phyloP scores from a whole-genome alignment of 2,113 vertebrate genomes.

The Seriola aureovittata region DNA sequence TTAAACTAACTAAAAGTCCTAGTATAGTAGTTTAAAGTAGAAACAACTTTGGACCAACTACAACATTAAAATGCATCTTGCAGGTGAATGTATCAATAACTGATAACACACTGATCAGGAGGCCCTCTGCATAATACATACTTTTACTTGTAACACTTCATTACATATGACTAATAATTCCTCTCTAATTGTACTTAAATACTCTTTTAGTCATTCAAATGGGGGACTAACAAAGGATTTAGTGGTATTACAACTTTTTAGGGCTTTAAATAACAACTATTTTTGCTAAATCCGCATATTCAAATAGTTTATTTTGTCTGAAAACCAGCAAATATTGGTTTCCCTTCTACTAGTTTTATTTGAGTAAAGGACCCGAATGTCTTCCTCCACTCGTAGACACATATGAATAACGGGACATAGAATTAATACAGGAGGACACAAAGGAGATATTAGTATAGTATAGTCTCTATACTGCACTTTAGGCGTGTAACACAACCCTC shows the following conservation, averaged over 20 bases:
- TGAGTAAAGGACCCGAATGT: no score
- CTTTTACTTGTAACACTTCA: no score
- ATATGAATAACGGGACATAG: background rate
- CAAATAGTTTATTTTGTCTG: background rate
- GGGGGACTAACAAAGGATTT: background rate
- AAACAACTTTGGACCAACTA: no score
- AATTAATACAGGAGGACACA: no score
- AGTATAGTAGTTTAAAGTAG: no score
- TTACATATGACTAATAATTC: background rate
- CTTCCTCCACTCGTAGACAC: background rate
- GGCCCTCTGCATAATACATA: background rate
- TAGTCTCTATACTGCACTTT: background rate
- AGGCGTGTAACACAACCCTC: slow-evolving; percentile 12
- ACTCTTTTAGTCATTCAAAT: no score
- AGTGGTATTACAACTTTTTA: background rate
- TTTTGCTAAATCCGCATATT: background rate
- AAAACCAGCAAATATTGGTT: no score
- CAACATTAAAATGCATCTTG: background rate
- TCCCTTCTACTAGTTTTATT: no score
- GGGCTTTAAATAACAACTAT: no score
- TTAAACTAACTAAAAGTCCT: no score
- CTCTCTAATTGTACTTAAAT: background rate
- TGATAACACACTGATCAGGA: background rate
- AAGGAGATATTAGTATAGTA: no score
- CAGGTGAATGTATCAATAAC: background rate